Evolutionary conservation across 2,113 vertebrate genomes (phyloP).

Genomic region (Lanius ludovicianus): DNA sequence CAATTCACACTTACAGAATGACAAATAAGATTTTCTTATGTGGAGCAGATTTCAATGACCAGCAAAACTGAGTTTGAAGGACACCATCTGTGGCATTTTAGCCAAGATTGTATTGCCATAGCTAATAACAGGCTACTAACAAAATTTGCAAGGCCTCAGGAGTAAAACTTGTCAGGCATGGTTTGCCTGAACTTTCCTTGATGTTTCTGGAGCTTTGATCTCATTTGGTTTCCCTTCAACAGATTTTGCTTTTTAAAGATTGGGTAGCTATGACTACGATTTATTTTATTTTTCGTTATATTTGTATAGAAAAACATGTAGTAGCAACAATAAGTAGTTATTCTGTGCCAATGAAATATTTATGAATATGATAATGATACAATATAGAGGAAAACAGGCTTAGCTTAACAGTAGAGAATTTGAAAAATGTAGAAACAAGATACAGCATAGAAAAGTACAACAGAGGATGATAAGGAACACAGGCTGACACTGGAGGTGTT

Average conservation of each 20-base stretch:
- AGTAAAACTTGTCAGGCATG: neutral
- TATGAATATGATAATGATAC: neutral
- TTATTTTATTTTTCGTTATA: neutral
- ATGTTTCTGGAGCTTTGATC: neutral
- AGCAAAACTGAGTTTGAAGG: neutral
- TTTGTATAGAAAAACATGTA: neutral
- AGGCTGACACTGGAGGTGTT: neutral
- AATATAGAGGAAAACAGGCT: neutral
- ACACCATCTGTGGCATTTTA: neutral
- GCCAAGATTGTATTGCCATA: neutral
- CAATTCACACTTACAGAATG: neutral
- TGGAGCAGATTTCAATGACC: neutral
- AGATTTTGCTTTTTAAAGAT: neutral
- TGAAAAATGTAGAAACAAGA: neutral
- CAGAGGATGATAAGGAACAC: neutral
- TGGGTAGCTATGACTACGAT: neutral
- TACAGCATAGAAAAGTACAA: accelerated
- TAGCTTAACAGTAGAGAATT: neutral
- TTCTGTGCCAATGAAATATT: neutral
- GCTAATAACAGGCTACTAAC: neutral
- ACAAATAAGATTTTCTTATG: neutral
- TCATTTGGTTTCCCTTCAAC: neutral
- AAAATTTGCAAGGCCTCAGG: neutral
- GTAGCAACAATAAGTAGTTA: neutral
- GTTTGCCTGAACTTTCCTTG: neutral